Base-by-base conservation (phyloP, 1,140 invertebrate genomes). In the Coptotermes formosanus region DNA sequence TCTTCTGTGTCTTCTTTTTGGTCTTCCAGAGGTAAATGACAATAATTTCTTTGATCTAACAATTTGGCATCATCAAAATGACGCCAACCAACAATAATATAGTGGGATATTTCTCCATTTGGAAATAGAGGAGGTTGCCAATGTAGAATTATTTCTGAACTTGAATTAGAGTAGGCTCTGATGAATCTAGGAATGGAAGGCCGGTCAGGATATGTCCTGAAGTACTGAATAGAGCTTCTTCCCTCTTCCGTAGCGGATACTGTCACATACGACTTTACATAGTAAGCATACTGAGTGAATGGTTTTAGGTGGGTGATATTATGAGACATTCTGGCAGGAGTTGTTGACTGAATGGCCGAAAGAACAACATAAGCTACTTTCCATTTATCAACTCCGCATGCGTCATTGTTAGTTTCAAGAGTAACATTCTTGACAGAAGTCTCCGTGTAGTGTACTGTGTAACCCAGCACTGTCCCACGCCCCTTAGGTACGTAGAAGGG, bases 231-330 rank as follows among this genome's bases (percentile, higher is more conserved):
- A 6, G 91, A 88, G 87, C 93, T 94, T 82, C 91, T 90, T 6
- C 89, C 89, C 0, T 90, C 89, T 32, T 88, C 87, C 25, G 87
- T 88, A 81, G 90, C 90, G 25, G 89, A 90, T 21, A 91, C 89
- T 85, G 92, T 89, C 1, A 90, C 92, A 85, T 91, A 92, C 0
- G 94, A 94, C 88, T 94, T 93, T 14, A 96, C 93, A 89, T 95
- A 96, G 25, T 93, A 92, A n/a, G 93, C 94, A 89, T 96, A 96
- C 86, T 90, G 91, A 0, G 94, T 95, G 88, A 91, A 95, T 9
- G 94, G 92, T 86, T 94, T 92, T 19, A 96, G 89, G 48, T 82
- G 55, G 30, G 85, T 82, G 38, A 86, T 21, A 30, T 44, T 59
- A 85, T 69, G 59, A 19, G 25, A 75, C 52, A 55, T 55, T 55